phyloP scores from a whole-genome alignment of 2,113 vertebrate genomes.

The Gobiocypris rarus region DNA sequence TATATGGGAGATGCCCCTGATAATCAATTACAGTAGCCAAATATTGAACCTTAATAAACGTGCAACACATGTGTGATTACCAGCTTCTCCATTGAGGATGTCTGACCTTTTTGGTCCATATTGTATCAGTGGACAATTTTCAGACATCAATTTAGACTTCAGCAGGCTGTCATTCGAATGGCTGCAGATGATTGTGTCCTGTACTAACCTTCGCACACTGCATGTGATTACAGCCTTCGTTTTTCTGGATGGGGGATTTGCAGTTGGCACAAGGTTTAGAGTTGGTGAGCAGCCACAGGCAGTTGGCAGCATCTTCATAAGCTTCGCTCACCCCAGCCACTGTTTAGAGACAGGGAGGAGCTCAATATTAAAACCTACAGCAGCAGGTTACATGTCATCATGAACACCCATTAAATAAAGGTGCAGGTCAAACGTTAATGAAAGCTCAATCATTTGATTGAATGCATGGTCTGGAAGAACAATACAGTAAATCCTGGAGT shows the following conservation, averaged over 20 bases:
- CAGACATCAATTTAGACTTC: neutral
- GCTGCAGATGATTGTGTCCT: neutral
- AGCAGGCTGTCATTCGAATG: neutral
- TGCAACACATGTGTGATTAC: neutral
- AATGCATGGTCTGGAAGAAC: too few species aligned
- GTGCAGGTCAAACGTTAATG: neutral
- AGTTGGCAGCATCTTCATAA: constrained; percentile 96
- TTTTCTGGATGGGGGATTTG: constrained; percentile 98
- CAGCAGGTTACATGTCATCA: neutral
- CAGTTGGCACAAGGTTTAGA: constrained; percentile 96
- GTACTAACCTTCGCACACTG: constrained; percentile 92
- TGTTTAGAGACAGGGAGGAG: constrained; percentile 56
- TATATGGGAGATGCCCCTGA: neutral
- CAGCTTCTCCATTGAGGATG: neutral
- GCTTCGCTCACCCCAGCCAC: constrained; percentile 95
- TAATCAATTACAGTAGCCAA: neutral
- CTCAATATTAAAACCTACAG: neutral
- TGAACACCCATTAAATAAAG: constrained; percentile 8
- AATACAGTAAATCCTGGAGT: neutral
- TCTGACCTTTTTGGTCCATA: neutral
- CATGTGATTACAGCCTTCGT: constrained; percentile 99
- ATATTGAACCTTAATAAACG: neutral
- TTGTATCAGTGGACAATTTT: neutral
- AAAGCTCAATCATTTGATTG: neutral
- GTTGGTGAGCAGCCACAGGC: constrained; percentile 95